Conservation (phyloP, 2,113 vertebrate species). For the Macaca nemestrina region DNA sequence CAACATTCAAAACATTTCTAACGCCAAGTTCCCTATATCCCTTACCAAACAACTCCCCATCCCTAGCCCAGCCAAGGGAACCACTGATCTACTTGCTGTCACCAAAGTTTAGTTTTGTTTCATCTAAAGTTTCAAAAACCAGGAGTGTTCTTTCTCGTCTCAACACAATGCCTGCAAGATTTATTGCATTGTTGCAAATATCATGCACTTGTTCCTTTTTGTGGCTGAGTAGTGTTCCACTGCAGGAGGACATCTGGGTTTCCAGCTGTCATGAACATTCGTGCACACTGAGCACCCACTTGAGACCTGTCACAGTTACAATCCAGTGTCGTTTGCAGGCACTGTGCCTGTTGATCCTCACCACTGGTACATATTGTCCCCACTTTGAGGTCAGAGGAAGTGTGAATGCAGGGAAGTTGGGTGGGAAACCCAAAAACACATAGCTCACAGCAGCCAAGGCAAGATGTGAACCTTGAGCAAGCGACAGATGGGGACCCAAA, state of each 20-base stretch:
- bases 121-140: not conserved
- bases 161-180: rapidly evolving
- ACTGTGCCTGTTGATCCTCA: rapidly evolving
- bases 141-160: not conserved
- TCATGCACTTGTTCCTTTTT: rapidly evolving
- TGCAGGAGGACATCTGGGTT: not conserved
- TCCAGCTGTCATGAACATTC: rapidly evolving
- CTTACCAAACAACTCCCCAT: not conserved
- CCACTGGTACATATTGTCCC: not conserved
- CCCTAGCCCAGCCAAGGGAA: rapidly evolving
- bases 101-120: not conserved
- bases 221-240: rapidly evolving
- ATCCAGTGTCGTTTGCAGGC: not conserved
- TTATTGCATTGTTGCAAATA: rapidly evolving
- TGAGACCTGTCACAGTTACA: rapidly evolving
- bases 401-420: not conserved
- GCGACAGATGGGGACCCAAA: not conserved
- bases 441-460: not conserved
- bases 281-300: not conserved
- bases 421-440: not conserved
- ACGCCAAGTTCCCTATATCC: rapidly evolving
- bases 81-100: rapidly evolving
- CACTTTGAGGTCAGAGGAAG: not conserved
- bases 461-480: rapidly evolving
- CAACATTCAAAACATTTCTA: not conserved